These are phyloP conservation scores for Leptinotarsa undecemlineata DNA, from an alignment of 1,140 invertebrate species.

Conservation along the genomic window DNA sequence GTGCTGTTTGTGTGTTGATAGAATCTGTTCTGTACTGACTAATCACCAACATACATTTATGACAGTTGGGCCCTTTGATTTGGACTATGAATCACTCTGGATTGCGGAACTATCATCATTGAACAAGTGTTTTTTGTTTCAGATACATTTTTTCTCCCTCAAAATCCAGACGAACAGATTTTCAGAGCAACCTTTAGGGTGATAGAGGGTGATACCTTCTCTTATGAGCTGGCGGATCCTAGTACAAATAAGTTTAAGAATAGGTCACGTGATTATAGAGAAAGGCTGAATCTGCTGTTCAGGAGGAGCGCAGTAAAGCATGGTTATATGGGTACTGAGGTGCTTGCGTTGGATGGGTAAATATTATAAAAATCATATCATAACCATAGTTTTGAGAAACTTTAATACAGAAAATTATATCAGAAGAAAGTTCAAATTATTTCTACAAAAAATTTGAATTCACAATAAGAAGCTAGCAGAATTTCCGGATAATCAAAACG, in stretches of 20 bases:
- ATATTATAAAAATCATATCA: constrained; percentile 27
- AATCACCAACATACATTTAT: too few species aligned
- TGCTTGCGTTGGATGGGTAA: constrained; percentile 81
- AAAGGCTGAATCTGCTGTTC: constrained; percentile 75
- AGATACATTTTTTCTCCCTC: constrained; percentile 81
- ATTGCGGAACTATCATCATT: too few species aligned
- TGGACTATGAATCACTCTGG: too few species aligned
- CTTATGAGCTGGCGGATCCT: constrained; percentile 67
- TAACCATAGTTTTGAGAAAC: too few species aligned
- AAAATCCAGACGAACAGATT: constrained; percentile 74
- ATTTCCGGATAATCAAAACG: too few species aligned
- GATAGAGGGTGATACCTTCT: constrained; percentile 67
- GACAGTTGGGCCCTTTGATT: too few species aligned
- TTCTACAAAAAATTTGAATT: too few species aligned
- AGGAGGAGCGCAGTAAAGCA: constrained; percentile 70
- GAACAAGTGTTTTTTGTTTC: constrained; percentile 50
- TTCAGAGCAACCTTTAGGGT: constrained; percentile 79
- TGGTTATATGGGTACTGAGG: constrained; percentile 70
- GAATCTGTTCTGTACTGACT: too few species aligned
- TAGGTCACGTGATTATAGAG: constrained; percentile 72
- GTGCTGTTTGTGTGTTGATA: too few species aligned
- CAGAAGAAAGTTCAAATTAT: too few species aligned
- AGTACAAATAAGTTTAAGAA: constrained; percentile 67
- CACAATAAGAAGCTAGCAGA: too few species aligned
- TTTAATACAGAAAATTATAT: too few species aligned